Evolutionary conservation across 2,113 vertebrate species (phyloP).

Genomic region (Hiodon tergisus): DNA sequence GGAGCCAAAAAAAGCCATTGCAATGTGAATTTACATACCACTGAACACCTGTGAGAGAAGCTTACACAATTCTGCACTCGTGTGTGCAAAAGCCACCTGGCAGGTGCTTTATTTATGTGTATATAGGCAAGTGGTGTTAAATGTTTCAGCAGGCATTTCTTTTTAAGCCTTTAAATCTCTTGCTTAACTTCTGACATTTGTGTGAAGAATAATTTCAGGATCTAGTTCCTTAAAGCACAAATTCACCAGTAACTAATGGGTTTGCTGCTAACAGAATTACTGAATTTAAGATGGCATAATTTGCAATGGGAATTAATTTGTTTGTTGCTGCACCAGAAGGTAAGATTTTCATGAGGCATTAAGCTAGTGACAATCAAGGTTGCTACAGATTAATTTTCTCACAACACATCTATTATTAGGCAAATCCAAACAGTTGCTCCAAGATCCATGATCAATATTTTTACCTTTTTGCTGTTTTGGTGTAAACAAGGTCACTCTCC

Average conservation of each 20-base stretch:
- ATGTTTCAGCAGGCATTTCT: not conserved
- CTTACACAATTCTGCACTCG: no score
- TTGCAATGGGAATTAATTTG: constrained; percentile 7
- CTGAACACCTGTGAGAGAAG: no score
- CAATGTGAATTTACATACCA: no score
- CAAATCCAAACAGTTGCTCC: not conserved
- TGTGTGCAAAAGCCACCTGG: no score
- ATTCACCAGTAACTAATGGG: not conserved
- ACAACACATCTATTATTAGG: not conserved
- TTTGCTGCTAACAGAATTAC: no score
- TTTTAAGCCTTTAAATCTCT: not conserved
- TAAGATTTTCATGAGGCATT: not conserved
- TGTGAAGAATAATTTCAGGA: no score
- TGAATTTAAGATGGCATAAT: not conserved
- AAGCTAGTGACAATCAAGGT: not conserved
- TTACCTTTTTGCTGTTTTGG: not conserved
- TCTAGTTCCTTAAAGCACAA: not conserved
- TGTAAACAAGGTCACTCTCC: constrained; percentile 10
- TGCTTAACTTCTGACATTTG: no score
- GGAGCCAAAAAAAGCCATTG: no score
- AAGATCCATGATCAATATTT: constrained; percentile 10
- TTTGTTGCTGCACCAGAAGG: not conserved
- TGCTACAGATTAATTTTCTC: not conserved
- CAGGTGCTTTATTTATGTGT: no score
- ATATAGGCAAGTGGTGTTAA: not conserved